Evolutionary conservation across 2,797 vertebrate genomes (phyloP).

Genomic region (Ceryle rudis): DNA sequence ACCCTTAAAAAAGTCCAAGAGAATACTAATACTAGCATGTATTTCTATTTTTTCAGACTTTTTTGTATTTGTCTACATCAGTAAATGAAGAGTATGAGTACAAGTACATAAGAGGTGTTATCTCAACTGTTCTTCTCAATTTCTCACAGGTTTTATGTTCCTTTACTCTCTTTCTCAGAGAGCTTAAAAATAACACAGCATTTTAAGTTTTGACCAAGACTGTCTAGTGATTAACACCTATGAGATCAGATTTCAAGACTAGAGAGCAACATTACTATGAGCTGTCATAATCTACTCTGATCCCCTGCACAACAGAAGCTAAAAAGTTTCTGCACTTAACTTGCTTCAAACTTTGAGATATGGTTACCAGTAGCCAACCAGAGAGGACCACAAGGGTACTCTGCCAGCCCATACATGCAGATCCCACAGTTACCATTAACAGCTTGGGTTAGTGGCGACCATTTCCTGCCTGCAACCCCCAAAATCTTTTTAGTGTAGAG

Average conservation of each 20-base stretch:
- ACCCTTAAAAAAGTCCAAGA: background rate
- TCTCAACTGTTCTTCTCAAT: background rate
- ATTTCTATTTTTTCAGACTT: background rate
- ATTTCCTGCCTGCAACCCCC: background rate
- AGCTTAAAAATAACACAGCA: background rate
- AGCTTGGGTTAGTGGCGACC: background rate
- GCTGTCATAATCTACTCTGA: background rate
- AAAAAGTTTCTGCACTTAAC: background rate
- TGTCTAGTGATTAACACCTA: background rate
- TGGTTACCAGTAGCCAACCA: background rate
- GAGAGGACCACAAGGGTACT: background rate
- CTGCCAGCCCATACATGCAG: accelerated
- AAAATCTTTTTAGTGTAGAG: background rate
- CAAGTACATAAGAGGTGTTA: background rate
- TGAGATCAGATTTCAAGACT: background rate
- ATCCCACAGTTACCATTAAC: background rate
- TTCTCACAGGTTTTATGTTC: background rate
- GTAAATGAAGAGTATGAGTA: background rate
- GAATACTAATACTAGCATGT: background rate
- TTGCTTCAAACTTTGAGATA: background rate
- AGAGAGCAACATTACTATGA: background rate
- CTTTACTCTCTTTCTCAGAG: background rate
- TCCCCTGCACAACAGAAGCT: background rate
- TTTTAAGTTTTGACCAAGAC: background rate
- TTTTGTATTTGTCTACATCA: background rate